Evolutionary conservation across 2,888 invertebrate species (phyloP).

Genomic region (Heliconius aoede): DNA sequence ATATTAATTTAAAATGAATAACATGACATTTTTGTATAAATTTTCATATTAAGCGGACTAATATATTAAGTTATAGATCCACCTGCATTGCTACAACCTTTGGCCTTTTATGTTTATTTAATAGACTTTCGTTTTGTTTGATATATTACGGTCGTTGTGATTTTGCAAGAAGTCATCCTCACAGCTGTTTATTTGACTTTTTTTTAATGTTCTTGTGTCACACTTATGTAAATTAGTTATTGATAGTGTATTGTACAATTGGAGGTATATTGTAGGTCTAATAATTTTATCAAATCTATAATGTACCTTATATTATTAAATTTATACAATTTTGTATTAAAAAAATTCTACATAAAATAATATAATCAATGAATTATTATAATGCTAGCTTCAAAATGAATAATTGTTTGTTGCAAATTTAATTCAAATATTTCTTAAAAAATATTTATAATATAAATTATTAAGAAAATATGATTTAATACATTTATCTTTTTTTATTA

Average conservation of each 20-base stretch:
- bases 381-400: no score
- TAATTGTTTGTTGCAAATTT: no score
- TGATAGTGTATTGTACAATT: not conserved
- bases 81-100: slow-evolving; percentile 6
- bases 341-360: no score
- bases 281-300: no score
- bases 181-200: slow-evolving; percentile 9
- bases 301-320: no score
- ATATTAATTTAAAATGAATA: not conserved
- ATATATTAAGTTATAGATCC: not conserved
- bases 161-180: slow-evolving; percentile 12
- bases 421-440: no score
- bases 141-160: not conserved
- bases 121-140: slow-evolving; percentile 17
- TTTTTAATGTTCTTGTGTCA: not conserved
- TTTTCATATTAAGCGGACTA: slow-evolving; percentile 1
- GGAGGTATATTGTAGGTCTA: no score
- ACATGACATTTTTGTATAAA: slow-evolving; percentile 8
- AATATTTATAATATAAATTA: no score
- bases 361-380: no score
- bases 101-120: slow-evolving; percentile 11
- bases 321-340: no score
- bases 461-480: no score
- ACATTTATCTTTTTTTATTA: no score
- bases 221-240: slow-evolving; percentile 12